Conservation (phyloP, 2,888 invertebrate genomes). For the Cephus rjabovi region DNA sequence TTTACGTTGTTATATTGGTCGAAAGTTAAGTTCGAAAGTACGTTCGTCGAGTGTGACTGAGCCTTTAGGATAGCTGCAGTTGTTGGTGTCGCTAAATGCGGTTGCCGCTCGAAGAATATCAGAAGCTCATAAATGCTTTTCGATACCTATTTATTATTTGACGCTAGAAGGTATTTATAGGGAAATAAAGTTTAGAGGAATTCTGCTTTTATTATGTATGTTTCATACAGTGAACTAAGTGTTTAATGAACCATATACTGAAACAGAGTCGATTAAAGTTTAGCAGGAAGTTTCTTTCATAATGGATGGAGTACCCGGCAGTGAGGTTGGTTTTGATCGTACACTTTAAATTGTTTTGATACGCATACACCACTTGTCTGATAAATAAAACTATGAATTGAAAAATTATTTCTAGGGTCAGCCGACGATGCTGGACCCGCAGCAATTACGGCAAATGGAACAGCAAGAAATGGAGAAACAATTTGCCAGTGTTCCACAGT, state of each 20-base stretch:
- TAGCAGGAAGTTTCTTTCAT: background rate
- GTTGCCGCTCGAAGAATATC: background rate
- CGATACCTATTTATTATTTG: background rate
- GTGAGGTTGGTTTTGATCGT: constrained; percentile 33
- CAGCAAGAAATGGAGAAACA: constrained; percentile 49
- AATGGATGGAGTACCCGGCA: constrained; percentile 35
- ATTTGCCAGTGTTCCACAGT: constrained; percentile 45
- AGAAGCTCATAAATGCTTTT: background rate
- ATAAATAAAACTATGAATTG: constrained; percentile 10
- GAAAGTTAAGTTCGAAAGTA: no score
- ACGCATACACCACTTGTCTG: background rate
- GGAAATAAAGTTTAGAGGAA: background rate
- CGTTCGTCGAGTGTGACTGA: no score
- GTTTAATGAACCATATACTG: background rate
- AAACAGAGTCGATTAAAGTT: background rate
- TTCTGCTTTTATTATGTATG: background rate
- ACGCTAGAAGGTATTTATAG: background rate
- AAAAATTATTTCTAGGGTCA: constrained; percentile 1
- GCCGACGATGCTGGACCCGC: constrained; percentile 28
- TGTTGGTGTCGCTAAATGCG: background rate
- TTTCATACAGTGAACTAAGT: background rate
- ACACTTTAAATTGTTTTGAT: constrained; percentile 5
- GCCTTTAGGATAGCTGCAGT: no score
- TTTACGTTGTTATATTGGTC: no score
- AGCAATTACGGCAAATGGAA: constrained; percentile 32